phyloP scores from a whole-genome alignment of 2,113 vertebrate species.

The Urocolius indicus region DNA sequence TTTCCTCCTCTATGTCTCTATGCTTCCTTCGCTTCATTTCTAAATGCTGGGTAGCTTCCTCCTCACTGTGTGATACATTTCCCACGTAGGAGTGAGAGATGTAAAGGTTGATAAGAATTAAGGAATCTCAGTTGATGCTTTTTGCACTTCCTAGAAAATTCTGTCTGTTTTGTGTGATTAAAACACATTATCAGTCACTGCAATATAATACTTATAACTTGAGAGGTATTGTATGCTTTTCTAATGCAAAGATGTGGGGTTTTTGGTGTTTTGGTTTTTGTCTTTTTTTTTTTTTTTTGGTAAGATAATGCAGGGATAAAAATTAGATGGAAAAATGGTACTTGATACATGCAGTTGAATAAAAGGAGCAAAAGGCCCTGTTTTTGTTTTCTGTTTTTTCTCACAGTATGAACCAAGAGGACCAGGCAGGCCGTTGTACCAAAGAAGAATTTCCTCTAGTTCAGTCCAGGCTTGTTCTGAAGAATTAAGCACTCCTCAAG shows the following conservation, averaged over 20 bases:
- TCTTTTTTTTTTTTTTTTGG: not conserved
- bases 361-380: not conserved
- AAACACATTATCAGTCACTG: not conserved
- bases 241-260: not conserved
- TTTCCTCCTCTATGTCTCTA: not conserved
- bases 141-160: not conserved
- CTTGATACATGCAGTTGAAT: not conserved
- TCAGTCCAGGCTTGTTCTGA: slow-evolving; percentile 89
- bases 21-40: slow-evolving; percentile 12
- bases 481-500: slow-evolving; percentile 84
- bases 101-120: not conserved
- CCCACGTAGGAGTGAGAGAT: not conserved
- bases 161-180: not conserved
- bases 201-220: not conserved
- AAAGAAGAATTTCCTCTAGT: slow-evolving; percentile 96
- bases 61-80: not conserved
- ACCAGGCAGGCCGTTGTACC: slow-evolving; percentile 98
- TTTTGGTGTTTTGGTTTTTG: too few relatives aligned
- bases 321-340: not conserved
- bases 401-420: slow-evolving; percentile 97
- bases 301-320: not conserved
- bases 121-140: not conserved
- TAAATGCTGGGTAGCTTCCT: not conserved
- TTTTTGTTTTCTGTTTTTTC: not conserved
- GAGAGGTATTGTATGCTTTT: not conserved